These are phyloP conservation scores for Limonius californicus DNA, from an alignment of 1,140 invertebrate species.

Conservation along the genomic window DNA sequence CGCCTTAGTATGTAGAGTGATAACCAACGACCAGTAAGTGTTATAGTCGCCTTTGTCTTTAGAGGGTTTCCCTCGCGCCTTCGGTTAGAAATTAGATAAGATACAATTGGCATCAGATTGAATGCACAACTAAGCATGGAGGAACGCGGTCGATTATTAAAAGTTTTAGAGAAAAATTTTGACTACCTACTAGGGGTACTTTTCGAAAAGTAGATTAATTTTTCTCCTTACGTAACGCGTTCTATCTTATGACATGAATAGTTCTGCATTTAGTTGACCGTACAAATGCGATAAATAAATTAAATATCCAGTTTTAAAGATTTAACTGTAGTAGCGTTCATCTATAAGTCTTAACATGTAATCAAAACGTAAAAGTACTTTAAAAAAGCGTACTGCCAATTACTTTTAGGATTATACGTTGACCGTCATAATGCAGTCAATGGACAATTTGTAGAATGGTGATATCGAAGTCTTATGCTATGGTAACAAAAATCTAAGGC, in stretches of 20 bases:
- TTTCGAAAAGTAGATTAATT: background rate
- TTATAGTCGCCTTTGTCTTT: constrained; percentile 22
- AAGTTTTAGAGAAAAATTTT: no score
- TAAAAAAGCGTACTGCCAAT: constrained; percentile 46
- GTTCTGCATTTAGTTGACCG: constrained; percentile 6
- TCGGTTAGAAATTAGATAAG: constrained; percentile 7
- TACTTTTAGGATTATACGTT: constrained; percentile 33
- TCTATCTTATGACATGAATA: constrained; percentile 13
- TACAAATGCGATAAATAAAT: constrained; percentile 5
- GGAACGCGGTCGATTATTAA: no score
- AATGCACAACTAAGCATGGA: background rate
- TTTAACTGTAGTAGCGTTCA: constrained; percentile 13
- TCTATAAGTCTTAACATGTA: constrained; percentile 7
- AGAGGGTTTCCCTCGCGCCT: constrained; percentile 22
- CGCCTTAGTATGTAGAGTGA: constrained; percentile 36
- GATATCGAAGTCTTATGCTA: constrained; percentile 47
- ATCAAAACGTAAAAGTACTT: constrained; percentile 15
- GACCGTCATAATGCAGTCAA: constrained; percentile 25
- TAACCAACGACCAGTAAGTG: constrained; percentile 42
- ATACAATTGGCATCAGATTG: background rate
- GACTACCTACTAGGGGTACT: background rate
- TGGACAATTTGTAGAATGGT: constrained; percentile 35
- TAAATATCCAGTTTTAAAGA: constrained; percentile 6
- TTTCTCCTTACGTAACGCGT: background rate
- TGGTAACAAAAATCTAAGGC: constrained; percentile 17